phyloP scores from a whole-genome alignment of 2,888 invertebrate genomes.

The Pachymerium ferrugineum region DNA sequence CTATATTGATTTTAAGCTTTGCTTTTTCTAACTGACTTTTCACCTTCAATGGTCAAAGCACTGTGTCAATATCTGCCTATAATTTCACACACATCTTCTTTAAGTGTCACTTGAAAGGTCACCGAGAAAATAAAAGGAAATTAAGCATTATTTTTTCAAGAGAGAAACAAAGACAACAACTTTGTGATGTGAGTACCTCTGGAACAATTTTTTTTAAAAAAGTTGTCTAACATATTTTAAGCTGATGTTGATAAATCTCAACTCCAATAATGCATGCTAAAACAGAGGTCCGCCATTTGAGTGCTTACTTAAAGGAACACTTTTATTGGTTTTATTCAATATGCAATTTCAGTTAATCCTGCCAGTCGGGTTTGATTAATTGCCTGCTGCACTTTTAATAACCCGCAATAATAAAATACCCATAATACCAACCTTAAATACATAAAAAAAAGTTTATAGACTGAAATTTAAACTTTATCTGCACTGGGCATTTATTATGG shows the following conservation, averaged over 20 bases:
- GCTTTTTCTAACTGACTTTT: too few species aligned
- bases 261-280: neutral
- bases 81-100: too few species aligned
- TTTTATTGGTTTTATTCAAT: constrained; percentile 14
- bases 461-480: neutral
- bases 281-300: neutral
- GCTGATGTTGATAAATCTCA: neutral
- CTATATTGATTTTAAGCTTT: too few species aligned
- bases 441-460: neutral
- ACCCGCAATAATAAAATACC: neutral
- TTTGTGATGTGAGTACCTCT: too few species aligned
- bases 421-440: neutral
- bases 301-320: neutral
- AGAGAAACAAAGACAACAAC: too few species aligned
- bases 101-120: too few species aligned
- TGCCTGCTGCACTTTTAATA: constrained; percentile 7
- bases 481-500: neutral
- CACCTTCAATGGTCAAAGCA: too few species aligned
- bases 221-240: neutral
- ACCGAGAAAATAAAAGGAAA: too few species aligned
- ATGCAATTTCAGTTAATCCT: neutral
- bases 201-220: too few species aligned
- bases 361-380: neutral
- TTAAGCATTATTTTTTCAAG: too few species aligned
- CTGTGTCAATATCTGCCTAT: too few species aligned